Evolutionary conservation across 1,140 invertebrate genomes (phyloP).

Genomic region (Antheraea mylitta): DNA sequence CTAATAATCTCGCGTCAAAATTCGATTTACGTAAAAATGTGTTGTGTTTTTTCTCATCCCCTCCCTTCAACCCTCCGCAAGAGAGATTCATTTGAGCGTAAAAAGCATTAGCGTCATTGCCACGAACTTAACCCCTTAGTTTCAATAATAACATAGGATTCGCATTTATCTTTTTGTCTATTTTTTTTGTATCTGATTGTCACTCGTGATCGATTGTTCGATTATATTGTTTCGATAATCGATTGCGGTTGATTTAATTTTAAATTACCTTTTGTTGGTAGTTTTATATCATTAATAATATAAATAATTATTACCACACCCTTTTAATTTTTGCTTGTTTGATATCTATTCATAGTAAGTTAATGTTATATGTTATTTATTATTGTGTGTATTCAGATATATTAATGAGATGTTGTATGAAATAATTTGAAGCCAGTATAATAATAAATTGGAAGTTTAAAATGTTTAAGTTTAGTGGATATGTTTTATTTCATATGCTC

Average conservation of each 20-base stretch:
- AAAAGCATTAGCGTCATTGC: conserved; percentile 57
- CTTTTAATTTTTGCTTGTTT: conserved; percentile 29
- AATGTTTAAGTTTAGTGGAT: too few species aligned
- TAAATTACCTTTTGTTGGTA: conserved; percentile 25
- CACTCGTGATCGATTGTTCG: conserved; percentile 49
- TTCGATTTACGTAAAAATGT: conserved; percentile 68
- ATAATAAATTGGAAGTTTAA: too few species aligned
- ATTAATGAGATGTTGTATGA: conserved; percentile 3
- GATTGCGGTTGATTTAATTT: conserved; percentile 47
- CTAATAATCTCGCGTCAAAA: conserved; percentile 60
- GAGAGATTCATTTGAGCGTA: conserved; percentile 47
- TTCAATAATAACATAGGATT: conserved; percentile 49
- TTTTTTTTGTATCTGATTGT: conserved; percentile 37
- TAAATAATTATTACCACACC: conserved; percentile 29
- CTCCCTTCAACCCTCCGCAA: conserved; percentile 16
- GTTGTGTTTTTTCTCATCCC: conserved; percentile 33
- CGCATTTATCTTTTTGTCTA: conserved; percentile 55
- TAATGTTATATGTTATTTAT: not conserved
- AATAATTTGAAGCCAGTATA: too few species aligned
- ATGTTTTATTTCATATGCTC: too few species aligned
- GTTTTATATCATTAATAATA: conserved; percentile 22
- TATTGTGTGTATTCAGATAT: conserved; percentile 1
- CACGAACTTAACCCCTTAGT: conserved; percentile 47
- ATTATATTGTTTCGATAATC: conserved; percentile 31
- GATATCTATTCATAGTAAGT: not conserved